Evolutionary conservation across 2,113 vertebrate genomes (phyloP), one percentile per base, ranked within the genome.

Genomic region (Tetrao urogallus): DNA sequence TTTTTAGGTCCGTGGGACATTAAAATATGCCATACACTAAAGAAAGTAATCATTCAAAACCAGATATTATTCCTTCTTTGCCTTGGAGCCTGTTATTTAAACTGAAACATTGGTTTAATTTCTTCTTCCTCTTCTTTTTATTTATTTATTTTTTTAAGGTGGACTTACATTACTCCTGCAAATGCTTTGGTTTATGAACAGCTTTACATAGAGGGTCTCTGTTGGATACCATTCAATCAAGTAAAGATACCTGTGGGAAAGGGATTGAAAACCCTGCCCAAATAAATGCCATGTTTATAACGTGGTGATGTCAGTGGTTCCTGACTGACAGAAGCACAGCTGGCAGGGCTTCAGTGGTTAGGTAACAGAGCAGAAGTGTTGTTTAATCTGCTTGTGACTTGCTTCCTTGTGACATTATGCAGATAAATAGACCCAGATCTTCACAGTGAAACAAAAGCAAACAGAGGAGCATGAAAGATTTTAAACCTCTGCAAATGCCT

Each of bases 301-400:
- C 56, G 28, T 77, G 42, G 19, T 58, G 67, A 32, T 71, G 60
- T 74, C 42, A 34, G 60, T 64, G 34, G 32, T 86, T 95, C 56
- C 72, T 71, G 69, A 66, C 13, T 7, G 90, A 88, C 65, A 88
- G 77, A 93, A 95, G 50, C 48, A 10, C 73, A 76, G 75, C 82
- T 90, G 94, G 92, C 89, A 94, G 82, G 73, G 74, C 88, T 92
- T 94, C 71, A 89, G 80, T 57, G 6, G 17, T 92, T 93, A 93
- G 67, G 52, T 92, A 94, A 91, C 64, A 90, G 77, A 83, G 63
- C 48, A 80, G 58, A 90, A 91, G n/a, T 6, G 0, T 17, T 54
- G 70, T 82, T 96, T 95, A 91, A 91, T 95, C 83, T 83, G 38
- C 70, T 86, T 82, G 32, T 84, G 82, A 70, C 52, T 80, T 52